These are phyloP conservation scores for Phthorimaea operculella DNA, from an alignment of 1,140 invertebrate species.

Conservation along the genomic window DNA sequence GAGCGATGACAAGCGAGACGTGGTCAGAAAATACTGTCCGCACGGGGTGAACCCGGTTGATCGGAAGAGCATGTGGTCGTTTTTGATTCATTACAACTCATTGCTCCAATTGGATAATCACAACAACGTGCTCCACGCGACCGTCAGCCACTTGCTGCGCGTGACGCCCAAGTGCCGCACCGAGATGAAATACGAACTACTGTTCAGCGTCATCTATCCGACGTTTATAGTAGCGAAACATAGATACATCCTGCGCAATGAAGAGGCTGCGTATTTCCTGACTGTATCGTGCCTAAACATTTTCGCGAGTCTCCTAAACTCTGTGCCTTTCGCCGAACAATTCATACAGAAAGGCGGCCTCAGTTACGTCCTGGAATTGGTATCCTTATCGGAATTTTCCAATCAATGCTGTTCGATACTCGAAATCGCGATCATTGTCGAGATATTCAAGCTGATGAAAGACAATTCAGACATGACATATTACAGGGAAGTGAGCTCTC, in stretches of 20 bases:
- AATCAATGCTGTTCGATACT: conserved; percentile 71
- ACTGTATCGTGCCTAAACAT: conserved; percentile 71
- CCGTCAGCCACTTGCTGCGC: conserved; percentile 71
- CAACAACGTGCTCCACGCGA: conserved; percentile 67
- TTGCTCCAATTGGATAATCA: conserved; percentile 68
- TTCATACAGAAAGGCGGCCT: conserved; percentile 71
- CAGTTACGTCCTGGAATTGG: conserved; percentile 66
- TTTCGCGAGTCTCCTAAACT: conserved; percentile 70
- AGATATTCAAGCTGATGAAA: conserved; percentile 65
- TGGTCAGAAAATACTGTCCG: conserved; percentile 39
- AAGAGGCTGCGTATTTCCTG: conserved; percentile 68
- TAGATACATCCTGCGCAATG: conserved; percentile 50
- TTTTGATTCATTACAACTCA: conserved; percentile 70
- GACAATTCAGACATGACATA: conserved; percentile 45
- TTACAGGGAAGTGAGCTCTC: conserved; percentile 43
- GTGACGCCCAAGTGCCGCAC: conserved; percentile 68
- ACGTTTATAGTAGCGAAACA: conserved; percentile 70
- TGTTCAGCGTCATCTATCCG: conserved; percentile 72
- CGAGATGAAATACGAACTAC: conserved; percentile 68
- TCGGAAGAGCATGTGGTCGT: conserved; percentile 67
- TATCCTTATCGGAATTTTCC: conserved; percentile 67
- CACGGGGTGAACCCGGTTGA: conserved; percentile 40
- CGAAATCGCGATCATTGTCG: conserved; percentile 72
- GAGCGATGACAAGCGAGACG: conserved; percentile 29
- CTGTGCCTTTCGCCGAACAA: conserved; percentile 68